Percentiles rank a stretch among this genome's conserved stretches.
These are phyloP conservation scores for Cercopithecus hamlyni DNA, from an alignment of 2,797 vertebrate species.

Conservation along the genomic window DNA sequence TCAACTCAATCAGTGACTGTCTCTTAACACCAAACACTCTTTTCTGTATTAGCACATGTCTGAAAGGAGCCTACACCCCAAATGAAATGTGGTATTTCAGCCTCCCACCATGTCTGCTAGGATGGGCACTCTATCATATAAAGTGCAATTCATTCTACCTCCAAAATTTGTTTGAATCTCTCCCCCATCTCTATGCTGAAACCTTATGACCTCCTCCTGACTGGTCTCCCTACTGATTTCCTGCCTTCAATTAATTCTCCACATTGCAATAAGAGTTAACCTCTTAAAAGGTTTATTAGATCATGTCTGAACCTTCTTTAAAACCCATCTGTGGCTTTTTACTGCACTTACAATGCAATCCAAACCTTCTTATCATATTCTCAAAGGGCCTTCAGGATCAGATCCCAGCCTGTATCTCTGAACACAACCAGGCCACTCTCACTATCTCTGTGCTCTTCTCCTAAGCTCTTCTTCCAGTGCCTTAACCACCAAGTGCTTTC, in stretches of 20 bases:
- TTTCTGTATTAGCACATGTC: neutral
- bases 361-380: neutral
- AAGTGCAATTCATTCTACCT: neutral
- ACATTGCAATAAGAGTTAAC: neutral
- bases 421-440: neutral
- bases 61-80: neutral
- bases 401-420: neutral
- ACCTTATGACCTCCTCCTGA: neutral
- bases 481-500: fast-evolving
- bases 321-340: neutral
- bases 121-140: neutral
- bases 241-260: neutral
- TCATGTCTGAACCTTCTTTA: neutral
- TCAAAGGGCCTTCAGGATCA: neutral
- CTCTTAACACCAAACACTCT: neutral
- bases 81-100: neutral
- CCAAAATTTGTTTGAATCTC: neutral
- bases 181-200: neutral
- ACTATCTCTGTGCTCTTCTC: neutral
- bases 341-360: neutral
- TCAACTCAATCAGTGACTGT: neutral
- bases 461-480: neutral
- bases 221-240: neutral
- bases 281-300: neutral
- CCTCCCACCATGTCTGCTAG: neutral